Base-by-base conservation (phyloP, 2,797 vertebrate species). In the Lepus townsendii region DNA sequence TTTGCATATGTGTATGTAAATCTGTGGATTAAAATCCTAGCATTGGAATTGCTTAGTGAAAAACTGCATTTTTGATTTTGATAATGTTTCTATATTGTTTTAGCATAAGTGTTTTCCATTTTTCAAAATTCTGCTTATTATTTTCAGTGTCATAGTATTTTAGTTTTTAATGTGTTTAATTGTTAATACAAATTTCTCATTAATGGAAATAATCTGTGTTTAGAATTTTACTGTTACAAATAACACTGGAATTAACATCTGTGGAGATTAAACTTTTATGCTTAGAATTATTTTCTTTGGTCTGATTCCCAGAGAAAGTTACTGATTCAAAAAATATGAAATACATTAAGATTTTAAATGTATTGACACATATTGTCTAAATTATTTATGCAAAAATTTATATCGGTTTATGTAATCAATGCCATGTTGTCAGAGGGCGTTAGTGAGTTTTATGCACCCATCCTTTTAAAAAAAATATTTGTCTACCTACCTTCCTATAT, bases 41-140 rank as follows among this genome's bases (percentile, higher is more conserved):
- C 4, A 13, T 17, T 73, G 26, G 27, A 96, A 79, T 79, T 73
- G 14, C 38, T 83, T 19, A 42, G 24, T 88, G 19, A 69, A 91
- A 88, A 80, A 38, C 7, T 83, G 8, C 38, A 12, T 95, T 90
- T 90, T 60, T 72, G 87, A 78, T 93, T 86, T 87, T 93, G 63
- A 24, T 52, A 27, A 22, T 83, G 32, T 73, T 87, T 42, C 63
- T 73, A 85, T 83, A 47, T 66, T 94, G 30, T 35, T 89, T 50
- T 78, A 82, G 35, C 30, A 60, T 47, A 17, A 91, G 11, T 83
- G 60, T 72, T 66, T 79, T 90, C 76, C 22, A 4, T 66, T 87
- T 47, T 68, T 96, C 4, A 78, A 62, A 79, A 20, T 11, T 75
- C 60, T 42, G 20, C 76, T 9, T 72, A 24, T 86, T 93, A 32